Conservation (phyloP, 2,113 vertebrate genomes). For the Pampusana beccarii region DNA sequence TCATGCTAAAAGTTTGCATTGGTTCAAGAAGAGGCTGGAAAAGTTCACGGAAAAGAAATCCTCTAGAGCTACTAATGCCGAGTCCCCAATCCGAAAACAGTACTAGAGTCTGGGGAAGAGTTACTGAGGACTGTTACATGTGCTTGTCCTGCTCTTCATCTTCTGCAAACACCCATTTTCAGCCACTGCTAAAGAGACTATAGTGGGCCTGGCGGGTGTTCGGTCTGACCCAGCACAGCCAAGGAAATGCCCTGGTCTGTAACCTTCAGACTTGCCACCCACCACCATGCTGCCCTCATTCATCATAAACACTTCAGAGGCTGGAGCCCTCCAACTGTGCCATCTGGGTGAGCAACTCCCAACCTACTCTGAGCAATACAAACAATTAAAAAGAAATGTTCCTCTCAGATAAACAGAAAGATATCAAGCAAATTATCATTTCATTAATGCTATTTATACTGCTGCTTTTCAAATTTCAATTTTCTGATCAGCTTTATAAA, state of each 20-base stretch:
- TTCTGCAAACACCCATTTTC: not conserved
- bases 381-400: not conserved
- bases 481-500: not conserved
- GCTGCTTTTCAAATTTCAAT: not conserved
- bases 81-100: not conserved
- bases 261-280: not conserved
- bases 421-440: not conserved
- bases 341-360: not conserved
- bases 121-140: not conserved
- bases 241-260: not conserved
- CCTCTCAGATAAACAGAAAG: not conserved
- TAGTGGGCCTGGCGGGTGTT: not conserved
- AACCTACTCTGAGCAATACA: not conserved
- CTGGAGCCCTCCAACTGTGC: not conserved
- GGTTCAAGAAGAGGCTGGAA: not conserved
- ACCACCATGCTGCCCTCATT: accelerated
- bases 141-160: not conserved
- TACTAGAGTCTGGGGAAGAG: not conserved
- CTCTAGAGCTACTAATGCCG: not conserved
- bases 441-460: not conserved
- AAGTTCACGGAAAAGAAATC: not conserved
- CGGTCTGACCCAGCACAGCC: not conserved
- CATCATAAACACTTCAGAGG: not conserved
- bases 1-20: not conserved
- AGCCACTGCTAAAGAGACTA: not conserved